A percentile compares a stretch with the other conserved stretches of the same genome.
Conservation (phyloP, 2,888 invertebrate species). For the Nomada hirtipes region DNA sequence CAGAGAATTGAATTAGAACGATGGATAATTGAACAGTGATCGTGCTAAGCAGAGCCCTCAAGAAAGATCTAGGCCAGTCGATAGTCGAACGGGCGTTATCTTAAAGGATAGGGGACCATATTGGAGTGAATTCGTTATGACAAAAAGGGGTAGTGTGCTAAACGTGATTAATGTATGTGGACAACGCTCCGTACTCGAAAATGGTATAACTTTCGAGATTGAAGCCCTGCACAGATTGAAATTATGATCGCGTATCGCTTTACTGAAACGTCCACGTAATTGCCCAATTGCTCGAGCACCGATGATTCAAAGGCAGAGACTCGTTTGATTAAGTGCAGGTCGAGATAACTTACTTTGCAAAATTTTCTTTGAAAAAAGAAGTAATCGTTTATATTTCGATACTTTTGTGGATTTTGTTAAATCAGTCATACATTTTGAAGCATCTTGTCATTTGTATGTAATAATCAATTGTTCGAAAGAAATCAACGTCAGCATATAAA, state of each 20-base stretch:
- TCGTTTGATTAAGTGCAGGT: neutral
- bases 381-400: neutral
- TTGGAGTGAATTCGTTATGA: constrained; percentile 9
- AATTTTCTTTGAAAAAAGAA: too few relatives aligned
- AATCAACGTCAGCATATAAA: neutral
- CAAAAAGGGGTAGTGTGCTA: neutral
- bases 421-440: too few relatives aligned
- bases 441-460: too few relatives aligned
- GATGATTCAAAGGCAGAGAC: neutral
- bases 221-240: neutral
- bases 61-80: constrained; percentile 63
- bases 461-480: neutral
- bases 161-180: constrained; percentile 8
- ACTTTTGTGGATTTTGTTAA: too few relatives aligned
- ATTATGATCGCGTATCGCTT: constrained; percentile 8
- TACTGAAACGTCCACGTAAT: constrained; percentile 1
- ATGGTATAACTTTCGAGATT: neutral
- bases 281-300: neutral
- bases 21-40: constrained; percentile 52
- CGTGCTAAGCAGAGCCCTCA: constrained; percentile 49
- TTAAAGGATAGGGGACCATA: constrained; percentile 19
- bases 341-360: neutral
- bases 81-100: constrained; percentile 58
- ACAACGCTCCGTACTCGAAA: neutral
- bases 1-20: constrained; percentile 36